A percentile compares a stretch with the other conserved stretches of the same genome.
Conservation (phyloP, 2,797 vertebrate species). For the Harpagifer antarcticus region DNA sequence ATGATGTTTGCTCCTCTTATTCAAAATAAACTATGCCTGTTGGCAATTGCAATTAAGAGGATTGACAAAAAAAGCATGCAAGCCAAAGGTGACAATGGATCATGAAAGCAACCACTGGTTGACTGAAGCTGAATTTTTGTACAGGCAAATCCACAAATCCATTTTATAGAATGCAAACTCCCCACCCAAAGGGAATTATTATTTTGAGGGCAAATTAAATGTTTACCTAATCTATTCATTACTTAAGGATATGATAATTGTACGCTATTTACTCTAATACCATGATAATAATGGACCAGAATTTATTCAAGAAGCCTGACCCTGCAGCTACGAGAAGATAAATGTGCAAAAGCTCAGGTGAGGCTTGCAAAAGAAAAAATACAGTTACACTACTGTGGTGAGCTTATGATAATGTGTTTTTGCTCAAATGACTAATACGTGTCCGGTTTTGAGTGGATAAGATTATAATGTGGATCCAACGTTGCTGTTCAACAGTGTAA, state of each 20-base stretch:
- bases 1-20: slow-evolving; percentile 14
- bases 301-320: slow-evolving; percentile 41
- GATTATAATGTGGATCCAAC: slow-evolving; percentile 14
- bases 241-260: slow-evolving; percentile 60
- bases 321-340: slow-evolving; percentile 25
- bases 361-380: slow-evolving; percentile 16
- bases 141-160: slow-evolving; percentile 43
- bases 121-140: slow-evolving; percentile 19
- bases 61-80: slow-evolving; percentile 10
- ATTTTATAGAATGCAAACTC: slow-evolving; percentile 51
- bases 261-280: slow-evolving; percentile 36
- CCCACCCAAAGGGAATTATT: slow-evolving; percentile 26
- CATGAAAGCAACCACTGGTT: slow-evolving; percentile 40
- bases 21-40: slow-evolving; percentile 24
- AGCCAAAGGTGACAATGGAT: slow-evolving; percentile 52
- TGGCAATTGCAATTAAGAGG: slow-evolving; percentile 31
- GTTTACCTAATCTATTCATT: slow-evolving; percentile 58
- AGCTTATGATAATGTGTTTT: slow-evolving; percentile 19
- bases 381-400: background rate
- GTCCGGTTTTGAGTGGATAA: background rate
- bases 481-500: slow-evolving; percentile 2
- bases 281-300: slow-evolving; percentile 42
- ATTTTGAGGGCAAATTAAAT: slow-evolving; percentile 38
- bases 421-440: slow-evolving; percentile 7
- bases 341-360: slow-evolving; percentile 18